A percentile compares a stretch with the other conserved stretches of the same genome.
Evolutionary conservation across 2,888 invertebrate species (phyloP).

Genomic region (Leptinotarsa rubiginosa): DNA sequence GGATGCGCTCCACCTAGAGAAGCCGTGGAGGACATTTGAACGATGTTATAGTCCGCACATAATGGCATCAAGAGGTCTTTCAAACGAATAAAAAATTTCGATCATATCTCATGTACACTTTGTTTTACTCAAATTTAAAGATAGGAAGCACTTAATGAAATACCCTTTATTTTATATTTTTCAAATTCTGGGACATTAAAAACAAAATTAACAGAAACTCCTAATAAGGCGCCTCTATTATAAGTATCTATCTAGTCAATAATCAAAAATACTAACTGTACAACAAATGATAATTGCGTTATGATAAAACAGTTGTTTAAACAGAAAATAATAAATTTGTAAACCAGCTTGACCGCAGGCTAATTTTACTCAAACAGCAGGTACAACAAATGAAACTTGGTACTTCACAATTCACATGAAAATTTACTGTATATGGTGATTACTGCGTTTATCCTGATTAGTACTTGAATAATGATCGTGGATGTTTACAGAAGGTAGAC

Average conservation of each 20-base stretch:
- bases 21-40: too few relatives aligned
- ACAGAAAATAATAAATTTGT: neutral
- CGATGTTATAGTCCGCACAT: too few relatives aligned
- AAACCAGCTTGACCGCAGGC: neutral
- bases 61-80: too few relatives aligned
- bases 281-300: neutral
- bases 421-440: neutral
- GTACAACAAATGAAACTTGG: neutral
- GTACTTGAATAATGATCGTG: neutral
- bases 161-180: too few relatives aligned
- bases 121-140: too few relatives aligned
- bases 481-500: conserved; percentile 1
- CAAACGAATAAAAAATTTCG: too few relatives aligned
- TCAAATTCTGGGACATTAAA: too few relatives aligned
- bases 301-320: neutral
- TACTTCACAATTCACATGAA: neutral
- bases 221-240: neutral
- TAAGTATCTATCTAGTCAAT: neutral
- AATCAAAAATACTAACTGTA: neutral
- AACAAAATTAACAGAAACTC: neutral
- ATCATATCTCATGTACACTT: too few relatives aligned
- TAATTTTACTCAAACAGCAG: conserved; percentile 11
- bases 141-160: too few relatives aligned
- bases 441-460: conserved; percentile 1
- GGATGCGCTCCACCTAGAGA: too few relatives aligned